Conservation (phyloP, 2,888 invertebrate genomes). For the Rutpela maculata region DNA sequence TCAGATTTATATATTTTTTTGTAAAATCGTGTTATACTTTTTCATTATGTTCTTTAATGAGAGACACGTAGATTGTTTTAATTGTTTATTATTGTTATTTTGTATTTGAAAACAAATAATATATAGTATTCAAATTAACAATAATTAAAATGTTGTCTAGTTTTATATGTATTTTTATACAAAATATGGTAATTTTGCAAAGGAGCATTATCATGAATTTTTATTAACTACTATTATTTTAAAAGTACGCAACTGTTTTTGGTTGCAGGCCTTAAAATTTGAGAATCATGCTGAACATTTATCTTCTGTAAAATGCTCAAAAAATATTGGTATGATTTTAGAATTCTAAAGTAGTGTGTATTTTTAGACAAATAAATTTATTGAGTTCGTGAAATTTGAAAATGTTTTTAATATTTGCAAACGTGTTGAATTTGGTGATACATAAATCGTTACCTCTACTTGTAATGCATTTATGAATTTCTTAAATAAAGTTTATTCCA, state of each 20-base stretch:
- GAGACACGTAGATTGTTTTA: too few relatives aligned
- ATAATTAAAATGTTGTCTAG: neutral
- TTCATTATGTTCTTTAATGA: too few relatives aligned
- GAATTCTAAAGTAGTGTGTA: neutral
- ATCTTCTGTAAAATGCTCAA: constrained; percentile 1
- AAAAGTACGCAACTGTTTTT: neutral
- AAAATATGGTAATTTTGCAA: neutral
- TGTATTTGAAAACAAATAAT: too few relatives aligned
- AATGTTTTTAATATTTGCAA: neutral
- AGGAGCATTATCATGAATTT: neutral
- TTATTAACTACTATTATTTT: neutral
- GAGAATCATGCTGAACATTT: neutral
- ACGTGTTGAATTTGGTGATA: neutral
- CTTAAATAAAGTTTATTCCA: neutral
- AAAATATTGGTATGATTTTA: neutral
- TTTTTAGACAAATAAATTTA: neutral
- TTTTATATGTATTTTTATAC: constrained; percentile 19
- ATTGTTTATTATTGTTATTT: too few relatives aligned
- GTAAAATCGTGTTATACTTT: too few relatives aligned
- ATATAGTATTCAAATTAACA: neutral
- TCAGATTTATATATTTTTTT: too few relatives aligned
- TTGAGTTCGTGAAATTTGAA: neutral
- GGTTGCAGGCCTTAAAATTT: neutral
- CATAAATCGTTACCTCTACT: neutral
- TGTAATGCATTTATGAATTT: neutral